Base-by-base conservation (phyloP, 1,140 invertebrate species). In the Galendromus occidentalis region DNA sequence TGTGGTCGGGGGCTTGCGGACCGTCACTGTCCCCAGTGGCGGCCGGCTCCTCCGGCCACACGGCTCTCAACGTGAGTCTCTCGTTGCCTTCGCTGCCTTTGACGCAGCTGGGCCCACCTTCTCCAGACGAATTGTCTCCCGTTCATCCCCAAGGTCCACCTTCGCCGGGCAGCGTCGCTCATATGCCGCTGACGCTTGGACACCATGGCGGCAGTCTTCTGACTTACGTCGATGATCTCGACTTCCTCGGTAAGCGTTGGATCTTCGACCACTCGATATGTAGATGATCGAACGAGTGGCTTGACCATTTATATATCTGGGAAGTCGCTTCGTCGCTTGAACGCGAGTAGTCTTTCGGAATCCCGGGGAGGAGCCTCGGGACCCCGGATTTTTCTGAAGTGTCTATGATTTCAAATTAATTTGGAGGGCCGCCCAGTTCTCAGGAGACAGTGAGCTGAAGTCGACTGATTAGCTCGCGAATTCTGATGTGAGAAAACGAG, bases 1-100 rank as follows among this genome's bases (percentile, higher is more conserved):
- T 59, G 51, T 59, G 51, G 51, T 25, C 51, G 51, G 51, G 51
- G 14, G 51, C 51, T 25, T 59, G 51, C 51, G 51, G 51, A 33
- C 51, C 25, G 51, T 59, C 51, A 33, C 51, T 59, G 22, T 59
- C 51, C 14, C 51, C 51, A 33, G 51, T 59, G 51, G 20, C 51
- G 51, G 51, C 25, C 25, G 51, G 51, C 51, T 25, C 51, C 51
- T 25, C 51, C 25, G 51, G 51, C 51, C 51, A 25, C 51, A 33
- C 51, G 51, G 51, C 25, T 25, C 51, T 59, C 51, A 59, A 59
- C 51, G 51, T 59, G 51, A 25, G 51, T 33, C 25, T 33, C 22
- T 59, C 51, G 51, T 25, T 59, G 51, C 51, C 51, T 25, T 25
- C 51, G 51, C 51, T 59, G 14, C 14, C 51, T 14, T 33, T 59